phyloP scores from a whole-genome alignment of 1,140 invertebrate species.

The Eufriesea mexicana region DNA sequence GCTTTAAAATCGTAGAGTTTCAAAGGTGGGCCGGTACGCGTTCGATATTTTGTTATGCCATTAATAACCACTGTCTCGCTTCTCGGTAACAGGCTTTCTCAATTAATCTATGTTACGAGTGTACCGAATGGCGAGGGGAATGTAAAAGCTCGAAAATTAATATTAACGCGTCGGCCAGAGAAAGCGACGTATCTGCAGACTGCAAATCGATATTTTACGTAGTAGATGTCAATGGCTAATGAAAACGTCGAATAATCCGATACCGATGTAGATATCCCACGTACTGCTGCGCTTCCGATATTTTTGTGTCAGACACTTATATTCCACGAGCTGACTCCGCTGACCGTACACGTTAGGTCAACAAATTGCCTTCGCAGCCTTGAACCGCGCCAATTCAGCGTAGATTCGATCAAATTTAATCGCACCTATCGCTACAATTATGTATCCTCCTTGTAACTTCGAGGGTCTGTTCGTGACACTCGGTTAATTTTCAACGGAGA shows the following conservation, averaged over 20 bases:
- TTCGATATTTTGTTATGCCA: slow-evolving; percentile 69
- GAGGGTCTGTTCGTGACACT: background rate
- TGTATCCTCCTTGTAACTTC: no score
- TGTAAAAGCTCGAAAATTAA: slow-evolving; percentile 69
- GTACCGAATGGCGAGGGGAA: slow-evolving; percentile 60
- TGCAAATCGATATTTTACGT: slow-evolving; percentile 64
- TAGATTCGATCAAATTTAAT: slow-evolving; percentile 29
- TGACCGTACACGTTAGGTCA: slow-evolving; percentile 57
- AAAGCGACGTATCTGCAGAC: slow-evolving; percentile 47
- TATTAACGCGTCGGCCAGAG: slow-evolving; percentile 63
- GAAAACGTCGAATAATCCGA: slow-evolving; percentile 68
- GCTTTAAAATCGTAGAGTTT: slow-evolving; percentile 56
- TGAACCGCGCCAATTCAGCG: slow-evolving; percentile 6
- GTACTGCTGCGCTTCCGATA: slow-evolving; percentile 46
- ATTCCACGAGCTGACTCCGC: slow-evolving; percentile 55
- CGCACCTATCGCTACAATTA: background rate
- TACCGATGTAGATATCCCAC: slow-evolving; percentile 55
- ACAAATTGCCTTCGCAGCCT: slow-evolving; percentile 47
- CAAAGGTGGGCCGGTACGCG: slow-evolving; percentile 41
- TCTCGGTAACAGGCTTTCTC: slow-evolving; percentile 66
- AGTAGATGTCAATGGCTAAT: slow-evolving; percentile 67
- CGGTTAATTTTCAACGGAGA: background rate
- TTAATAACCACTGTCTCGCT: slow-evolving; percentile 69
- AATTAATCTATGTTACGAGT: slow-evolving; percentile 73
- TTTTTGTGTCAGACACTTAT: slow-evolving; percentile 50